phyloP scores from a whole-genome alignment of 2,113 vertebrate genomes.

The Atrichornis clamosus region DNA sequence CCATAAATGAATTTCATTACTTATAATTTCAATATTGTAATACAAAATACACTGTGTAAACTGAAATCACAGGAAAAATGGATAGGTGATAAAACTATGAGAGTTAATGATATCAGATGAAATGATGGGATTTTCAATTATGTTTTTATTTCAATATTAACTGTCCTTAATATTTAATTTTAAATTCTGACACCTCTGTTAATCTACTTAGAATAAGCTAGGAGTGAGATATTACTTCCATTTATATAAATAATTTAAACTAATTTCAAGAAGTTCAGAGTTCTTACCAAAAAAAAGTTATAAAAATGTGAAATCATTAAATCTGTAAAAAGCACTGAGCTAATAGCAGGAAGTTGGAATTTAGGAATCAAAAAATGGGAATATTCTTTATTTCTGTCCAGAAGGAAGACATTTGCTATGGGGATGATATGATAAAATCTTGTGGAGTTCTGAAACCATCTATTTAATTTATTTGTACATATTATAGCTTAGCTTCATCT shows the following conservation, averaged over 20 bases:
- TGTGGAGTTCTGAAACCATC: background rate
- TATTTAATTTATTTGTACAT: background rate
- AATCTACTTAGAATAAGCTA: background rate
- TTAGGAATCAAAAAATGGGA: background rate
- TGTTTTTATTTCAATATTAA: background rate
- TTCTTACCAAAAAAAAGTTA: background rate
- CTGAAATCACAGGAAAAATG: background rate
- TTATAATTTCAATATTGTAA: background rate
- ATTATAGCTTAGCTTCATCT: background rate
- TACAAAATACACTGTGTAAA: background rate
- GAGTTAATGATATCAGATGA: background rate
- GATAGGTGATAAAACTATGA: background rate
- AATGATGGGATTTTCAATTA: background rate
- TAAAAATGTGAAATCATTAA: background rate
- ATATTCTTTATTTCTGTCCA: background rate
- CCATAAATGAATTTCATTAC: background rate
- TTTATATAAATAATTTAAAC: background rate
- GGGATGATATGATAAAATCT: background rate
- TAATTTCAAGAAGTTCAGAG: background rate
- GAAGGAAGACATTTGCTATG: background rate
- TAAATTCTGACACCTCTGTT: background rate
- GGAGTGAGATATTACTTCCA: background rate
- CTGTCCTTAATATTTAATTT: background rate
- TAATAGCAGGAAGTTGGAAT: background rate
- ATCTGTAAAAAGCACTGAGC: background rate